Evolutionary conservation across 2,113 vertebrate genomes (phyloP).

Genomic region (Coreoperca whiteheadi): DNA sequence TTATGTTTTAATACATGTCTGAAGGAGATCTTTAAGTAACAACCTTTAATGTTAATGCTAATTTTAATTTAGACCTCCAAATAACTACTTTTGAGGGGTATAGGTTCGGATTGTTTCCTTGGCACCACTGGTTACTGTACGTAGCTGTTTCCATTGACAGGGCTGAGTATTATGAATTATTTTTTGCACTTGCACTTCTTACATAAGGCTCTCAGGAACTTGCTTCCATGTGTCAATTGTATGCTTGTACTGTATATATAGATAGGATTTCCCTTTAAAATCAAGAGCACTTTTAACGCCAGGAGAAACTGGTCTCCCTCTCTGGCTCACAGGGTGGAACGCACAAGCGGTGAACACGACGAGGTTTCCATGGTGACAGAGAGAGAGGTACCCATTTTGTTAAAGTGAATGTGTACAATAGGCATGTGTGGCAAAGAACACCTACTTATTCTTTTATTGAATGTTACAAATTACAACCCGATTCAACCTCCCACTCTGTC

Average conservation of each 20-base stretch:
- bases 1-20: no score
- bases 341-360: conserved; percentile 21
- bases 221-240: neutral
- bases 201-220: neutral
- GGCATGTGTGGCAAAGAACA: neutral
- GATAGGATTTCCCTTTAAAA: conserved; percentile 10
- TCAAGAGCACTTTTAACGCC: neutral
- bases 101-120: neutral
- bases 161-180: neutral
- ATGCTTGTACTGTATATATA: neutral
- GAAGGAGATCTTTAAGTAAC: neutral
- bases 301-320: conserved; percentile 27
- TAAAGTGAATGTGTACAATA: neutral
- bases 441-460: neutral
- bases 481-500: neutral
- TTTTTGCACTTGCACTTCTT: neutral
- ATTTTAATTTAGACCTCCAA: neutral
- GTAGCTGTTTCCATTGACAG: neutral
- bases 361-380: conserved; percentile 66
- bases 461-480: neutral
- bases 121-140: neutral
- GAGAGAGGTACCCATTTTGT: conserved; percentile 25
- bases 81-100: no score
- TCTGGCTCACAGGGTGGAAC: conserved; percentile 33
- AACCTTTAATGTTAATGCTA: neutral